Base-by-base conservation (phyloP, 2,888 invertebrate species). In the Poecilus cupreus region DNA sequence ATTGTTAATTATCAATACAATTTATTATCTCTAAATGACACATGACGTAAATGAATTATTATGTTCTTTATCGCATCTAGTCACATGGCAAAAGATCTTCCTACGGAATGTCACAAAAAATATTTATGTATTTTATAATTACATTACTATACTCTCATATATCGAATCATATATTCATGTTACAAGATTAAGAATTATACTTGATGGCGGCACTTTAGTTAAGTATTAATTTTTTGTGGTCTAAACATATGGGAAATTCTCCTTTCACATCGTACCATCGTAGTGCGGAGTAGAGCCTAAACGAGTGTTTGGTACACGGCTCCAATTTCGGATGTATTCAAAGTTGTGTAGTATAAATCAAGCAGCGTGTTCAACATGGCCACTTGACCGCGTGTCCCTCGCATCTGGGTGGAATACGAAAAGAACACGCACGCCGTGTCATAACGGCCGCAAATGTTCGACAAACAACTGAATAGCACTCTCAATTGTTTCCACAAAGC, bases 341-440 rank as follows among this genome's bases (percentile, higher is more conserved):
- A 76, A 76, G 16, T 76, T 54, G 54, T 54, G 76, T 54, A 24
- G 37, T 37, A 76, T 76, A 76, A 76, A 76, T 76, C 76, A 76
- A 32, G 54, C 54, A 16, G 54, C 51, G 13, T 76, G 76, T 76
- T 32, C 24, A 76, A 76, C 76, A 76, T 76, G 76, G 76, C 76
- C 76, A 76, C 76, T 76, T 76, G 76, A 76, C 76, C 54, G 20
- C n/a, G 54, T 20, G 13, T 24, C 24, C 16, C 54, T 32, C 51
- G 37, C 76, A 76, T 51, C 54, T 54, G 54, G 54, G 24, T 60
- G 24, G 60, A 60, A 22, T 51, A 32, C 11, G 13, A 64, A 64
- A 76, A 75, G 75, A 24, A 74, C 74, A 74, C 22, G 74, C 49
- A 74, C 20, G 54, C 22, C 13, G 18, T 54, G 54, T 54, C 54